phyloP scores from a whole-genome alignment of 2,797 vertebrate species.

The Apogon hyalosoma region DNA sequence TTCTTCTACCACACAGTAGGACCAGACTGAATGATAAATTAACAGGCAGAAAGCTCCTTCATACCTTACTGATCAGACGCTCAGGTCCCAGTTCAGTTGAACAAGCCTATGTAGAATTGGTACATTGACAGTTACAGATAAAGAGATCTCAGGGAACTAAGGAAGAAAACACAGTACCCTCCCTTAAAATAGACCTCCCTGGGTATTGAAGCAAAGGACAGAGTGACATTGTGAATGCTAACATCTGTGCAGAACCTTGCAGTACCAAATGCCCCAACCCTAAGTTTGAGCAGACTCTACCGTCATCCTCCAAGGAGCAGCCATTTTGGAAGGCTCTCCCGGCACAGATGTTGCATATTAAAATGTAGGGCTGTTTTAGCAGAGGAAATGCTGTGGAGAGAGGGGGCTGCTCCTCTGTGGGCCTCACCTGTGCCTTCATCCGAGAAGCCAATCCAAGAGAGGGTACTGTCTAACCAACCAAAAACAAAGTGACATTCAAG shows the following conservation, averaged over 20 bases:
- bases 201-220: slow-evolving; percentile 84
- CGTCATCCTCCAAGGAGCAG: slow-evolving; percentile 89
- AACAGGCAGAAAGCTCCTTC: slow-evolving; percentile 59
- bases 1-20: slow-evolving; percentile 9
- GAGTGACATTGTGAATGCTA: slow-evolving; percentile 88
- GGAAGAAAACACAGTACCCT: slow-evolving; percentile 76
- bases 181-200: slow-evolving; percentile 85
- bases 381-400: slow-evolving; percentile 73
- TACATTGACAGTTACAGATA: slow-evolving; percentile 76
- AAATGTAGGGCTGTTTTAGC: slow-evolving; percentile 86
- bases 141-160: slow-evolving; percentile 79
- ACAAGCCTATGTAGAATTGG: slow-evolving; percentile 63
- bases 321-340: slow-evolving; percentile 89
- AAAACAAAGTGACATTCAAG: slow-evolving; percentile 89
- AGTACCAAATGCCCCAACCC: slow-evolving; percentile 84
- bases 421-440: slow-evolving; percentile 89
- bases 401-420: slow-evolving; percentile 79
- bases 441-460: slow-evolving; percentile 86
- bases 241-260: slow-evolving; percentile 88
- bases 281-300: slow-evolving; percentile 86
- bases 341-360: slow-evolving; percentile 91
- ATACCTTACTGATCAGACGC: slow-evolving; percentile 67
- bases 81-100: slow-evolving; percentile 51
- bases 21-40: slow-evolving; percentile 47
- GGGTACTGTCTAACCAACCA: slow-evolving; percentile 85